phyloP scores from a whole-genome alignment of 2,888 invertebrate genomes.

The Hanleya hanleyi region DNA sequence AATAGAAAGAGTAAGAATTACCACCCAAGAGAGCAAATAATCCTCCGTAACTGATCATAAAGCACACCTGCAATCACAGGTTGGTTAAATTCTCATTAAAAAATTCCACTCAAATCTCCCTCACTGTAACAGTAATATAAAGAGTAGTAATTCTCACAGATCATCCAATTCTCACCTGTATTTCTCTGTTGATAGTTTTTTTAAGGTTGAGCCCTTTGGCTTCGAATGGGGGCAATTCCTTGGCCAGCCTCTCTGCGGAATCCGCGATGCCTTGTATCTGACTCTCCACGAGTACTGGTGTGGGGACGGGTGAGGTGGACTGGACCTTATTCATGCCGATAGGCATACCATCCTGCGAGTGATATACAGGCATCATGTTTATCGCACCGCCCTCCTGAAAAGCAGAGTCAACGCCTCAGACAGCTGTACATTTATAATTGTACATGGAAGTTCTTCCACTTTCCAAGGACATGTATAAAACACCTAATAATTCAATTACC shows the following conservation, averaged over 20 bases:
- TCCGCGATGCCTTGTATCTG: conserved; percentile 89
- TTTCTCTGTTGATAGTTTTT: conserved; percentile 90
- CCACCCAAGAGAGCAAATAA: no score
- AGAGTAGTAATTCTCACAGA: neutral
- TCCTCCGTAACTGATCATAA: no score
- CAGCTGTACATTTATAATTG: neutral
- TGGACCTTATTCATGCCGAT: conserved; percentile 9
- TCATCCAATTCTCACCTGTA: conserved; percentile 78
- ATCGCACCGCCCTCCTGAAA: neutral
- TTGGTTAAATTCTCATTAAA: no score
- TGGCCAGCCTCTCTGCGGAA: conserved; percentile 88
- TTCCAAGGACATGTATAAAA: no score
- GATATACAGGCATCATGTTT: neutral
- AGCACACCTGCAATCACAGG: no score
- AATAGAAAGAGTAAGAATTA: no score
- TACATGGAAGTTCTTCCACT: neutral
- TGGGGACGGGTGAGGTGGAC: conserved; percentile 48
- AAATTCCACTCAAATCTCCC: no score
- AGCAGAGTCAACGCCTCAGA: neutral
- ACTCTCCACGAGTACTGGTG: conserved; percentile 80
- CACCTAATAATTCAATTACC: no score
- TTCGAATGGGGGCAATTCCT: conserved; percentile 88
- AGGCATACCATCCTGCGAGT: neutral
- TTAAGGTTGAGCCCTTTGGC: conserved; percentile 92
- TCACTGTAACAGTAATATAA: neutral